These are phyloP conservation scores for Agapornis roseicollis DNA, from an alignment of 2,113 vertebrate genomes.

Conservation along the genomic window DNA sequence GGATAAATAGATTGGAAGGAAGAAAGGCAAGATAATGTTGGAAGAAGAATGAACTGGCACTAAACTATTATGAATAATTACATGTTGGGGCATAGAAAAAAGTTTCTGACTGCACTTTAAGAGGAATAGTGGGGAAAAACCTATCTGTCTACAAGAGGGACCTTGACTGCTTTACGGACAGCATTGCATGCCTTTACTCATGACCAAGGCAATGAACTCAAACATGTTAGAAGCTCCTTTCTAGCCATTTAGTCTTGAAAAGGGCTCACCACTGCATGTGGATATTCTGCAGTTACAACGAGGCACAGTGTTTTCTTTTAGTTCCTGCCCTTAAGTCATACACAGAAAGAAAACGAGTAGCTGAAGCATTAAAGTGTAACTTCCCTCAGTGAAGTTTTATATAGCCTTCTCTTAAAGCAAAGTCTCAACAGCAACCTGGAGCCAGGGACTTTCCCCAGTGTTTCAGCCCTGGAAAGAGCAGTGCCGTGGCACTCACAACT, in stretches of 20 bases:
- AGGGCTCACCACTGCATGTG: not conserved
- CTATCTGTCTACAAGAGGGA: not conserved
- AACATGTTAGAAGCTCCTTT: not conserved
- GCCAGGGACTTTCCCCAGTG: not conserved
- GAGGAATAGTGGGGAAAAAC: not conserved
- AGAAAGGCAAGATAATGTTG: not conserved
- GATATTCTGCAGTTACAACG: not conserved
- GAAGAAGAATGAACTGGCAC: not conserved
- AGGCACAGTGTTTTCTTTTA: not conserved
- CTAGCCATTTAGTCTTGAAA: not conserved
- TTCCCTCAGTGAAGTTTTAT: not conserved
- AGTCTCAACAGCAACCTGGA: not conserved
- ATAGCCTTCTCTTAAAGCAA: not conserved
- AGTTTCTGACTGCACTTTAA: not conserved
- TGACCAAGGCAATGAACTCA: not conserved
- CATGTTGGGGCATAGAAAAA: not conserved
- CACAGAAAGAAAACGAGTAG: not conserved
- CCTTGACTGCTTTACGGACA: not conserved
- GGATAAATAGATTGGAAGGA: not conserved
- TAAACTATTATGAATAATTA: not conserved
- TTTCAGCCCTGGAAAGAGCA: not conserved
- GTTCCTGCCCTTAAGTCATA: not conserved
- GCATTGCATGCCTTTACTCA: not conserved
- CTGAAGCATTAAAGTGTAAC: not conserved
- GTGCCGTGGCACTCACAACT: rapidly evolving